Percentiles rank a stretch among this genome's conserved stretches.
These are phyloP conservation scores for Orthonevra nobilis DNA, from an alignment of 2,888 invertebrate species.

Conservation along the genomic window DNA sequence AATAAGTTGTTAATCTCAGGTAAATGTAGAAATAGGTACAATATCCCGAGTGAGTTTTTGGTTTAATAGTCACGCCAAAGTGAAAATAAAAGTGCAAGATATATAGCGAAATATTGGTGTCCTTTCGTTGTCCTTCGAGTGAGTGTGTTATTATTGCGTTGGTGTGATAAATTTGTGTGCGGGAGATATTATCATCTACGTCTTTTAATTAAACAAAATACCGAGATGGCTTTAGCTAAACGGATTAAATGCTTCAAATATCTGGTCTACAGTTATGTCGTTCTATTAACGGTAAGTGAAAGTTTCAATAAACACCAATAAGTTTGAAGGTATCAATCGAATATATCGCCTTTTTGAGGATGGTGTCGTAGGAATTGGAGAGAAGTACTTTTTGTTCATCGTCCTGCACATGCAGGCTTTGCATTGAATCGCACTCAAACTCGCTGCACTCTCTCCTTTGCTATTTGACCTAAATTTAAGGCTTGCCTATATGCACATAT, in stretches of 20 bases:
- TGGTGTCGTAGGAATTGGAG: background rate
- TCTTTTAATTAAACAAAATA: too few species aligned
- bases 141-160: constrained; percentile 23
- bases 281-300: constrained; percentile 79
- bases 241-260: constrained; percentile 80
- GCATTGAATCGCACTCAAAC: constrained; percentile 57
- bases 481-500: constrained; percentile 61
- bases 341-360: too few species aligned
- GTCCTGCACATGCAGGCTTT: constrained; percentile 11
- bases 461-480: constrained; percentile 66
- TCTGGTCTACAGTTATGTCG: constrained; percentile 80
- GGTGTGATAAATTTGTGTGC: constrained; percentile 21
- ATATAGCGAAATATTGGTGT: constrained; percentile 46
- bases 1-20: constrained; percentile 29
- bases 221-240: constrained; percentile 78
- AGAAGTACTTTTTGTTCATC: constrained; percentile 11
- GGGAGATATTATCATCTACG: constrained; percentile 7
- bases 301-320: constrained; percentile 22
- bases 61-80: constrained; percentile 28
- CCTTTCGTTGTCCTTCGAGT: constrained; percentile 64
- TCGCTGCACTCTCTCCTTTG: constrained; percentile 65
- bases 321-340: background rate
- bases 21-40: constrained; percentile 13
- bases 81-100: constrained; percentile 63
- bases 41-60: constrained; percentile 7